Conservation (phyloP, 2,113 vertebrate genomes). For the Nyctibius bracteatus region DNA sequence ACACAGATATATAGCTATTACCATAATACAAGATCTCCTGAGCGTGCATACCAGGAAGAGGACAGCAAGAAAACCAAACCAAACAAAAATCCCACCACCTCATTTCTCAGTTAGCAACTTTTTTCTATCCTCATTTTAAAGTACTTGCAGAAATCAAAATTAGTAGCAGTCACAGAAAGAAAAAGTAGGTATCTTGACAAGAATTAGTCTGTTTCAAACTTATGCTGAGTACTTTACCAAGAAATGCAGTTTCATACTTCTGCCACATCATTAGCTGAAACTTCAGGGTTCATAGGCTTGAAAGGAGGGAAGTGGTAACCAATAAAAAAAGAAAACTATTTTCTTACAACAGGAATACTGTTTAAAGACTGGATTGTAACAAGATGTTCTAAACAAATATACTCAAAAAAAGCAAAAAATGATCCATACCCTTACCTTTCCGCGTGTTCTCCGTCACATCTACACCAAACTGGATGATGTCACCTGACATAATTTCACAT, state of each 20-base stretch:
- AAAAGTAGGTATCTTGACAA: neutral
- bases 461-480: slow-evolving; percentile 99
- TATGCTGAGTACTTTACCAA: neutral
- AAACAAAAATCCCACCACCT: neutral
- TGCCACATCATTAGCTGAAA: neutral
- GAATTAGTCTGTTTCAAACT: neutral
- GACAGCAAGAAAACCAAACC: neutral
- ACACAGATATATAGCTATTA: neutral
- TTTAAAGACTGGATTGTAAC: neutral
- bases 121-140: neutral
- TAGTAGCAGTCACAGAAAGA: neutral
- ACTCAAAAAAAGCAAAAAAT: neutral
- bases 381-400: neutral
- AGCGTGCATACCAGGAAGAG: neutral
- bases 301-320: neutral
- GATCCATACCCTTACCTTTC: slow-evolving; percentile 86
- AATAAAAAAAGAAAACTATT: neutral
- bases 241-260: neutral
- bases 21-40: neutral
- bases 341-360: neutral
- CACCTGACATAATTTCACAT: slow-evolving; percentile 96
- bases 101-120: neutral
- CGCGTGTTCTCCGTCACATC: slow-evolving; percentile 99
- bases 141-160: neutral
- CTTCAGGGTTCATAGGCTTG: neutral